Base-by-base conservation (phyloP, 2,797 vertebrate species). In the Hemibagrus guttatus region DNA sequence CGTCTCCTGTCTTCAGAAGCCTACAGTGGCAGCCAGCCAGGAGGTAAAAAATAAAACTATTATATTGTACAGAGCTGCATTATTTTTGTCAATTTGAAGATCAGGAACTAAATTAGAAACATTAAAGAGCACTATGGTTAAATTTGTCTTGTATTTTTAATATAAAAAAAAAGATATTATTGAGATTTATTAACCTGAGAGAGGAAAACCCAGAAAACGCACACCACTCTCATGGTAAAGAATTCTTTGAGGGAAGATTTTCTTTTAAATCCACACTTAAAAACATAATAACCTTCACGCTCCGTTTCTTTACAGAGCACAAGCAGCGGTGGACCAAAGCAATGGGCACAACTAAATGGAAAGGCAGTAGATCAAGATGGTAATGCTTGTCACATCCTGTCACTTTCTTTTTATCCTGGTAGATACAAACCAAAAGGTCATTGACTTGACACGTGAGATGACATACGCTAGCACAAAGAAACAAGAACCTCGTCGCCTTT, bases 291-390 rank as follows among this genome's bases (percentile, higher is more conserved):
- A 63, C 39, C 39, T 64, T 64, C 26, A 49, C 39, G 0, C 11
- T 82, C n/a, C 6, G 8, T 78, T 74, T 83, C 88, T 23, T 66
- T 79, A 14, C 92, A 99, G 98, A 98, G 94, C 95, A 97, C 97
- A 97, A 98, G 94, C 97, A 97, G 96, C 97, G 97, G 97, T 98
- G 98, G 98, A 97, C 97, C 97, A 99, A 99, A 98, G 95, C 99
- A 98, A 98, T 99, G 98, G 98, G 98, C 97, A 96, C 98, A 98
- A 96, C 97, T 98, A 97, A 99, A 99, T 96, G 98, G 97, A 98
- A 99, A 97, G 97, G 97, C 96, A 97, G 96, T 94, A 95, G 97
- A 97, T 97, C 96, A 93, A 96, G 98, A 97, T 97, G 98, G 97
- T 99, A 95, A 97, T 1, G 96, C 90, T 17, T 8, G 6, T 31